Evolutionary conservation across 2,888 invertebrate genomes (phyloP), one percentile per base, ranked within the genome.

Genomic region (Melieria omissa): DNA sequence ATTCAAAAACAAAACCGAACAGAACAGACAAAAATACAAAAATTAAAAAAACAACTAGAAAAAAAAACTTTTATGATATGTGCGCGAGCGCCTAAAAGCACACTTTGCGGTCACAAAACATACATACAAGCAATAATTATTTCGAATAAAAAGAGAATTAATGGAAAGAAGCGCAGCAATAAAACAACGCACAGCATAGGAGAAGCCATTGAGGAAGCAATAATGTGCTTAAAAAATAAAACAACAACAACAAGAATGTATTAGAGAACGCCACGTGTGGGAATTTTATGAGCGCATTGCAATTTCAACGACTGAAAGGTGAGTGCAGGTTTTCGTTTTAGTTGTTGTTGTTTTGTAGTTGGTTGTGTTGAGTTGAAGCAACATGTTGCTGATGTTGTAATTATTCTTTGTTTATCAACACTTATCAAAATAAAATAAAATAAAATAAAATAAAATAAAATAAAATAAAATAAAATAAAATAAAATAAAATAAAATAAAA

Each of bases 201-300:
- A 52, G 52, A 66, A 68, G n/a, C 65, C 45, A 46, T 55, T 64
- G 29, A 60, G 61, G 54, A 54, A 65, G 58, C 73, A 71, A 65
- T 29, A 29, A 29, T 29, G 29, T 29, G 29, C 29, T 29, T 29
- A 29, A 29, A 29, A 29, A 29, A 29, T 29, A 29, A 29, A 29
- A 29, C 29, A 29, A 29, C 16, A 16, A 16, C 29, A 29, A 29
- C 29, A 29, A 29, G 29, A 29, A 29, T 29, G 29, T 29, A 29
- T 29, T 29, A 29, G 29, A 29, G 29, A 29, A 75, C 72, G 57
- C 64, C 72, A 72, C 77, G 74, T 72, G 80, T 77, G 80, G 73
- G 78, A 80, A 75, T 79, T 79, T 80, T 79, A 80, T 72, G 80
- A 66, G 75, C 71, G 74, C 65, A 64, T 70, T 74, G 74, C 77